Evolutionary conservation across 2,797 vertebrate genomes (phyloP).

Genomic region (Psittacula derbiana): DNA sequence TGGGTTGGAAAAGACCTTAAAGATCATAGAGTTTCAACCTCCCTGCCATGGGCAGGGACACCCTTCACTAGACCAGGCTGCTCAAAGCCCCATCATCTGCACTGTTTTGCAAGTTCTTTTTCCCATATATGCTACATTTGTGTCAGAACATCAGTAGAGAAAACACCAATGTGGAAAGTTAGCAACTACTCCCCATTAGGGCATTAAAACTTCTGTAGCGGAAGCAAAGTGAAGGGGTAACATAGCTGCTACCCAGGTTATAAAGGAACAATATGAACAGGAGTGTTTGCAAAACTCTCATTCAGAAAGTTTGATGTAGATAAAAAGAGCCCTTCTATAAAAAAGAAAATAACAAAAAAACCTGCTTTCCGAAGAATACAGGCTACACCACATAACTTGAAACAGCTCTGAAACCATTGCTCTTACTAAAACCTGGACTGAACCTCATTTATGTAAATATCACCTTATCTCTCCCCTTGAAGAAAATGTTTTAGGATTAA

Average conservation of each 20-base stretch:
- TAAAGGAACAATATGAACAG: not conserved
- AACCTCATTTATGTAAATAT: not conserved
- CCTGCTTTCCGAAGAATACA: not conserved
- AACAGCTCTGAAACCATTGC: not conserved
- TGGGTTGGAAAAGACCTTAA: not conserved
- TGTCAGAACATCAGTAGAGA: slow-evolving; percentile 54
- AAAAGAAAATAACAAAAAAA: not conserved
- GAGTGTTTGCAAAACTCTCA: not conserved
- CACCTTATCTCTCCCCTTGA: slow-evolving; percentile 15
- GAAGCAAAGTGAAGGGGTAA: not conserved
- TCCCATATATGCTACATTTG: not conserved
- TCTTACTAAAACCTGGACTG: not conserved
- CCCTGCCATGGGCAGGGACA: not conserved
- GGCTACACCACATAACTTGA: not conserved
- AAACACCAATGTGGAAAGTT: slow-evolving; percentile 30
- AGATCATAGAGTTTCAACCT: not conserved
- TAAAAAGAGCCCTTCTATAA: not conserved
- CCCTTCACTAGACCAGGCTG: not conserved
- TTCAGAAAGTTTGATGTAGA: not conserved
- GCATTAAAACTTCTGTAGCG: slow-evolving; percentile 53
- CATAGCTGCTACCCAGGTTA: slow-evolving; percentile 23
- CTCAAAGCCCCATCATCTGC: not conserved
- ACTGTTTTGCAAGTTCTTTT: not conserved
- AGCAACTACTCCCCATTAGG: slow-evolving; percentile 34
- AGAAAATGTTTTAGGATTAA: slow-evolving; percentile 22